Base-by-base conservation (phyloP, 1,140 invertebrate genomes). In the Meloidogyne exigua region DNA sequence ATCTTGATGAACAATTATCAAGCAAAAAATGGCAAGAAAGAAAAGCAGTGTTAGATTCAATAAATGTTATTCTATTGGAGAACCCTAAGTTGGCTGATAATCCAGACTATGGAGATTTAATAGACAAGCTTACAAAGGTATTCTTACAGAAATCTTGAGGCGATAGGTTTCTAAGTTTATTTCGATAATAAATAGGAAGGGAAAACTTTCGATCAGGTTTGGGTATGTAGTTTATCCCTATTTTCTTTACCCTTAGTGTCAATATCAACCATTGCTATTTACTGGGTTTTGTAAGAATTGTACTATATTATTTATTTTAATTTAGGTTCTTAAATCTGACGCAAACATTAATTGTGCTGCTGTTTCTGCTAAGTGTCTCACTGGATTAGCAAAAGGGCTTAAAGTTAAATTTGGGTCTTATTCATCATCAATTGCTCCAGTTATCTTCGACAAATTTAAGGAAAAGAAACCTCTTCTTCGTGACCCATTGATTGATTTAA, bases 1-100 rank as follows among this genome's bases (percentile, higher is more conserved):
- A 98, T 88, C 98, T 97, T 88, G 96, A 93, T 85, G 94, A 95
- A 11, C 94, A 96, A 89, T 82, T 86, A 74, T 95, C 98, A 88
- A 93, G 93, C 0, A 97, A 96, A 86, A 98, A 98, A 85, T 98
- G 96, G 96, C 93, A 95, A 85, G 93, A 98, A 70, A 90, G 96
- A 11, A 96, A 96, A 88, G 94, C 96, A 88, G 92, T 92, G 0
- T 84, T 99, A 5, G 94, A 95, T 82, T 89, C 89, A 1, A 87
- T 96, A 0, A 92, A 95, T 73, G 90, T 90, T 75, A 85, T 89
- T 65, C 87, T 94, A 0, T 92, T 92, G 78, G 90, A 91, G 36
- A 92, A 92, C 84, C 94, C 93, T 0, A 36, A 76, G 42, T 49
- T 80, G 9, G n/a, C 23, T 49, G 65, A 79, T 28, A 80, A 74